phyloP scores from a whole-genome alignment of 2,113 vertebrate genomes.

The cattle (Bos taurus) region DNA sequence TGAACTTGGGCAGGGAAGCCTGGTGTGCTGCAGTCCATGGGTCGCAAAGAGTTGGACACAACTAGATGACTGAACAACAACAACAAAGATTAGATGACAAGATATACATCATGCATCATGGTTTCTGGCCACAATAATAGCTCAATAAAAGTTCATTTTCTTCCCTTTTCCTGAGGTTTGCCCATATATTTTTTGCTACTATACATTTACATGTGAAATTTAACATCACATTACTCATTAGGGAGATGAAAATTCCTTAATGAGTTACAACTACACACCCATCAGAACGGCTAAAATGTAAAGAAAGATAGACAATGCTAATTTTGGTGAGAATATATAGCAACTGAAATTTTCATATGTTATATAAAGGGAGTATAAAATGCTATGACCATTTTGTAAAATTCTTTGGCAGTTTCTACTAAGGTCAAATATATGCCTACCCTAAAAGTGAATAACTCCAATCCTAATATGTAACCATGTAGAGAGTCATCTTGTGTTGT shows the following conservation, averaged over 20 bases:
- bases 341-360: not conserved
- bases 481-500: not conserved
- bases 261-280: not conserved
- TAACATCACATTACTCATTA: not conserved
- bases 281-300: not conserved
- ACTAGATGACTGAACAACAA: not conserved
- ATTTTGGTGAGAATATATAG: not conserved
- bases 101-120: not conserved
- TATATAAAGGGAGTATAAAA: not conserved
- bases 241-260: not conserved
- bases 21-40: not conserved
- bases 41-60: not conserved
- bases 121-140: not conserved
- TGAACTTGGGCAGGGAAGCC: not conserved
- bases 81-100: not conserved
- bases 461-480: not conserved
- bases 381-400: not conserved
- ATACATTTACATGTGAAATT: not conserved
- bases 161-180: not conserved
- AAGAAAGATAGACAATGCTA: not conserved
- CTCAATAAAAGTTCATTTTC: conserved; percentile 19
- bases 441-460: not conserved
- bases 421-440: not conserved
- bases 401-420: not conserved
- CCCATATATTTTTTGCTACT: not conserved